Evolutionary conservation across 2,797 vertebrate genomes (phyloP).

Genomic region (Pantherophis vulpinus): DNA sequence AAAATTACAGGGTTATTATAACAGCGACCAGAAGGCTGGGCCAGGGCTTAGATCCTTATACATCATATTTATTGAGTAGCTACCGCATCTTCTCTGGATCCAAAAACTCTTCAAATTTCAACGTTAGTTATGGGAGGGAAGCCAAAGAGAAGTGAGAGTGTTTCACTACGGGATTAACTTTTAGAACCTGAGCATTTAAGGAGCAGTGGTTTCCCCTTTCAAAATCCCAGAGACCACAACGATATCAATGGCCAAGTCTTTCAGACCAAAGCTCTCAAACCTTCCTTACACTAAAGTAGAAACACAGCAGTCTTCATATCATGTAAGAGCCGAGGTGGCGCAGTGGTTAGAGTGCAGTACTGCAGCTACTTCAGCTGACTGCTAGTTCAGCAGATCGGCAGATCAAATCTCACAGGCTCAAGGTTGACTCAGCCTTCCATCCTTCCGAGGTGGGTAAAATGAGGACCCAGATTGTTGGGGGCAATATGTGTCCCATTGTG

Average conservation of each 20-base stretch:
- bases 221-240: conserved; percentile 31
- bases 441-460: too few relatives aligned
- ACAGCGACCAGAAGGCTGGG: background rate
- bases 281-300: background rate
- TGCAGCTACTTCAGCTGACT: too few relatives aligned
- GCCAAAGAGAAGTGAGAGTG: conserved; percentile 52
- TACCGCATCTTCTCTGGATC: conserved; percentile 30
- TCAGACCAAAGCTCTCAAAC: conserved; percentile 32
- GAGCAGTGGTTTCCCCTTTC: conserved; percentile 39
- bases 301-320: background rate
- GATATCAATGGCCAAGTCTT: conserved; percentile 33
- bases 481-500: background rate
- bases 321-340: too few relatives aligned
- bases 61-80: conserved; percentile 38
- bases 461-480: too few relatives aligned
- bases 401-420: too few relatives aligned
- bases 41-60: background rate
- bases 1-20: conserved; percentile 20
- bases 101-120: conserved; percentile 29
- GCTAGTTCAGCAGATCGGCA: too few relatives aligned
- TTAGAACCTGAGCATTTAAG: conserved; percentile 42
- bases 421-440: too few relatives aligned
- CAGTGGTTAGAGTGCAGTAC: too few relatives aligned
- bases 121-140: conserved; percentile 32
- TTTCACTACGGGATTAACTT: conserved; percentile 51